phyloP scores from a whole-genome alignment of 1,140 invertebrate genomes.

The Heliconius melpomene region DNA sequence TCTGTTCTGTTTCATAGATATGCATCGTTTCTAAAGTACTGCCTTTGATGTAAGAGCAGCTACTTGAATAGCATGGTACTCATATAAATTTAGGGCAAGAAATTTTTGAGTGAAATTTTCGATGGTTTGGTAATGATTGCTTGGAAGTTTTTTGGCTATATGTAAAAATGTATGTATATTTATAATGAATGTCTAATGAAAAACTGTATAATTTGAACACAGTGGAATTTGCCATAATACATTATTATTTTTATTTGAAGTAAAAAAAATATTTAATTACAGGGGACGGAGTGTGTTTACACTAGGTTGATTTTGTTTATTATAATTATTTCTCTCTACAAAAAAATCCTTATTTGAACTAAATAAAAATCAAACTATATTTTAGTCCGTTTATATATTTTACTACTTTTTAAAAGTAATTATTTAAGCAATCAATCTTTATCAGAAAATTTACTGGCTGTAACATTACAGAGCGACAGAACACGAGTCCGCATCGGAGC shows the following conservation, averaged over 20 bases:
- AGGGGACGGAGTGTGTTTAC: too few species aligned
- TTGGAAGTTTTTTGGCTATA: not conserved
- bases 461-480: not conserved
- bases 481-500: not conserved
- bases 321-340: too few species aligned
- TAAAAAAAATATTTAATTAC: too few species aligned
- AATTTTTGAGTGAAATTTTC: slow-evolving; percentile 10
- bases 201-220: too few species aligned
- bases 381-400: too few species aligned
- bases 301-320: too few species aligned
- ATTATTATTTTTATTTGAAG: too few species aligned
- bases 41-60: slow-evolving; percentile 30
- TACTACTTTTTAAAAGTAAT: not conserved
- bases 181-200: too few species aligned
- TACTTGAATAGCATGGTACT: slow-evolving; percentile 24
- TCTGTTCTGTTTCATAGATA: slow-evolving; percentile 34
- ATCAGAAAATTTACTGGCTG: not conserved
- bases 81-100: slow-evolving; percentile 26
- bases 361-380: too few species aligned
- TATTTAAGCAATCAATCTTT: slow-evolving; percentile 1
- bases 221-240: too few species aligned
- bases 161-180: too few species aligned
- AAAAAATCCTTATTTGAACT: too few species aligned
- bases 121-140: not conserved
- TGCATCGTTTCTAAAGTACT: slow-evolving; percentile 26